Percentiles rank a stretch among this genome's conserved stretches.
Conservation (phyloP, 2,113 vertebrate species). For the Etheostoma cragini region DNA sequence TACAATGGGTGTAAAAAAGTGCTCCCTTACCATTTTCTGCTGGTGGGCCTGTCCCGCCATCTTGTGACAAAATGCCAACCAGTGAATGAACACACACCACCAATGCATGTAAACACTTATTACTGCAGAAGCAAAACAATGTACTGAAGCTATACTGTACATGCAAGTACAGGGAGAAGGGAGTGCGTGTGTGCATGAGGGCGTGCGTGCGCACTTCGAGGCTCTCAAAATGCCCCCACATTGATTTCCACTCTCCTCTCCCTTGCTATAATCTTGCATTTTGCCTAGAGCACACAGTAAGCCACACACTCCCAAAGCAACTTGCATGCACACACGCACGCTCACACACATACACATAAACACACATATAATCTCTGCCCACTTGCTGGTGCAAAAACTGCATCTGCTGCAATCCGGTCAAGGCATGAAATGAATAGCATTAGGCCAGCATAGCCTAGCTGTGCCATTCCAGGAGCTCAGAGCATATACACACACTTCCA, state of each 20-base stretch:
- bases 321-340: constrained; percentile 36
- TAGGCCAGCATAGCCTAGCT: constrained; percentile 65
- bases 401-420: constrained; percentile 76
- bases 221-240: constrained; percentile 67
- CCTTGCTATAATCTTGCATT: constrained; percentile 76
- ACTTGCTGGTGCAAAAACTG: constrained; percentile 66
- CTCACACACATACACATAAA: constrained; percentile 52
- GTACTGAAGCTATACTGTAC: constrained; percentile 20
- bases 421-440: constrained; percentile 80
- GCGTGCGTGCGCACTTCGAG: constrained; percentile 3
- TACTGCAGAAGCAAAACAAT: background rate
- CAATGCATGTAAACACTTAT: background rate
- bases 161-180: no score
- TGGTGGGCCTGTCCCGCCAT: constrained; percentile 13
- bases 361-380: constrained; percentile 63
- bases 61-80: constrained; percentile 50
- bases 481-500: constrained; percentile 40
- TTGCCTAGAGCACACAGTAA: constrained; percentile 66
- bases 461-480: constrained; percentile 55
- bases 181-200: constrained; percentile 19
- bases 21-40: constrained; percentile 37
- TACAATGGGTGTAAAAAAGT: constrained; percentile 55
- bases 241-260: constrained; percentile 71
- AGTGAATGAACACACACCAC: constrained; percentile 27
- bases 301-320: constrained; percentile 53